Evolutionary conservation across 1,140 invertebrate genomes (phyloP), one percentile per base, ranked within the genome.

Genomic region (Drosophila sp.): DNA sequence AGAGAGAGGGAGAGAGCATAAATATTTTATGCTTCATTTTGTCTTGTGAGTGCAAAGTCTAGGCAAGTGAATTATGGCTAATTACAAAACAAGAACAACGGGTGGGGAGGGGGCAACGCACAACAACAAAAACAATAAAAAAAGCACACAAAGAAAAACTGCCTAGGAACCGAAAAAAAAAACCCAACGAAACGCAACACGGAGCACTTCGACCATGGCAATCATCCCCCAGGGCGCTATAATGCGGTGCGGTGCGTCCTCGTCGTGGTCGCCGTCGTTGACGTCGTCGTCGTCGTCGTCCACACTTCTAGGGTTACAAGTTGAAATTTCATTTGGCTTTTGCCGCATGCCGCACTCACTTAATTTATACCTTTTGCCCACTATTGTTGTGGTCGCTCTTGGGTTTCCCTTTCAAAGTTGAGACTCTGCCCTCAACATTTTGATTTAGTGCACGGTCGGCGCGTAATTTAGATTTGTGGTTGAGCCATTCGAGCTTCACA

Each of bases 1-100:
- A 41, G 27, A 23, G 25, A 64, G 62, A n/a, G 44, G 61, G 72
- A 65, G 74, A 66, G 64, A 74, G 82, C 83, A 76, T 87, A 89
- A 87, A 87, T 87, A 87, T 87, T 87, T 87, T 87, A 87, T 87
- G 84, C 80, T 87, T 89, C 84, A 89, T 87, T 87, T 83, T 89
- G 83, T 80, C 84, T 87, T 89, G 33, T 56, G 70, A 58, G 32
- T 58, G 56, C 56, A 58, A 56, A 58, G 79, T 86, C 84, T 73
- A 66, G 80, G 75, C 79, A 80, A 80, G 84, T 87, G 84, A 87
- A 87, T 89, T 87, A 87, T 87, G 77, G 84, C 84, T 87, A 87
- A 87, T 89, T 87, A 90, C 80, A 72, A 77, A 71, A 66, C 25
- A 38, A 66, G 57, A 60, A 57, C 23, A 54, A 44, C 44, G 8